Evolutionary conservation across 2,113 vertebrate genomes (phyloP), one percentile per base, ranked within the genome.

Genomic region (Aix galericulata): DNA sequence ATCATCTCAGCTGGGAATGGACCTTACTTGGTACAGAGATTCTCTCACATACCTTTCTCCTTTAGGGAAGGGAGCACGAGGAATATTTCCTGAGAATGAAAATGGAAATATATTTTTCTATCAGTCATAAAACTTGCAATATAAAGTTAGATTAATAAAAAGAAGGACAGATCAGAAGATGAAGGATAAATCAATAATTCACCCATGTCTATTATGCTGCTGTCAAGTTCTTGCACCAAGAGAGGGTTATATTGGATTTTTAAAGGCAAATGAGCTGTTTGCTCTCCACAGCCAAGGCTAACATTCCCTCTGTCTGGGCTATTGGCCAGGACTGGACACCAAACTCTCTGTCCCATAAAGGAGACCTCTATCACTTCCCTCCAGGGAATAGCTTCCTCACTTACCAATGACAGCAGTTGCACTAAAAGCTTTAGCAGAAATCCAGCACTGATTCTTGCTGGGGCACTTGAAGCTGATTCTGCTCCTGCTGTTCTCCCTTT

Each of bases 121-220:
- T 64, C 53, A 56, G n/a, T 63, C 72, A 88, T 95, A 90, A 95
- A 92, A 53, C 13, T 7, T 55, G 36, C 29, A 38, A 67, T 88
- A 90, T 86, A 83, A 94, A 90, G 63, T 80, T 86, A 88, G 32
- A 59, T 94, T 88, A 89, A 95, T 89, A 94, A 94, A 95, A 89
- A 34, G 42, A 93, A 96, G 86, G 91, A 75, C 88, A 94, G 83
- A 86, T 82, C 58, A 86, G 76, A 89, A 86, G 42, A n/a, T 46
- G 82, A 94, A 95, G 79, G 90, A 84, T 93, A 90, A 96, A 93
- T 95, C 79, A 83, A 60, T 96, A 94, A 95, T 14, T 95, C 85
- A 64, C 2, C 5, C 7, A 59, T 13, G 31, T 75, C 60, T 80
- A 89, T 86, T 79, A 80, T 55, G 21, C 23, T 83, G 50, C 75